phyloP scores from a whole-genome alignment of 2,888 invertebrate species.

The Chrysopilus asiliformis region DNA sequence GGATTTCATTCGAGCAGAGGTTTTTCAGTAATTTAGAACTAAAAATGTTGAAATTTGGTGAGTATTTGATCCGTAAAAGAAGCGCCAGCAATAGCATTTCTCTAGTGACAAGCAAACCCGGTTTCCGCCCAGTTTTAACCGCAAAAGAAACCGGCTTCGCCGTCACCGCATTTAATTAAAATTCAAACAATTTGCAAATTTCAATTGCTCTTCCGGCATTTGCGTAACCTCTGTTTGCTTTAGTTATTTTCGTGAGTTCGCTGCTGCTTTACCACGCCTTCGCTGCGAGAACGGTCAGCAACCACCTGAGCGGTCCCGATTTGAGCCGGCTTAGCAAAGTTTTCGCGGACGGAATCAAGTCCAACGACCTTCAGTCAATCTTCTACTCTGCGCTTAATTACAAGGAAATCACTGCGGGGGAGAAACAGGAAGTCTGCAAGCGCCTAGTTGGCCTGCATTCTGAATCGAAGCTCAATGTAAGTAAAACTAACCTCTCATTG shows the following conservation, averaged over 20 bases:
- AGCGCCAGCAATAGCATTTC: not conserved
- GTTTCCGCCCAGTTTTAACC: too few relatives aligned
- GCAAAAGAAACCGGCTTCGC: too few relatives aligned
- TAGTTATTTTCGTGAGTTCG: not conserved
- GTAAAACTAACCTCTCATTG: too few relatives aligned
- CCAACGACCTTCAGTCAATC: conserved; percentile 48
- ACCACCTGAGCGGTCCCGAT: conserved; percentile 27
- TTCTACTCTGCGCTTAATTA: conserved; percentile 65
- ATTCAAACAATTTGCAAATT: too few relatives aligned
- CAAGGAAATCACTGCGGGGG: conserved; percentile 47
- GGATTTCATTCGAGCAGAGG: too few relatives aligned
- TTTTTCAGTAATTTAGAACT: too few relatives aligned
- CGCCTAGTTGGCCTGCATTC: conserved; percentile 22
- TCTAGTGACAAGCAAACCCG: not conserved
- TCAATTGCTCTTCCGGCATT: too few relatives aligned
- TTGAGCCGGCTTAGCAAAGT: conserved; percentile 31
- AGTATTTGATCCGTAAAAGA: not conserved
- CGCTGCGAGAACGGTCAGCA: conserved; percentile 25
- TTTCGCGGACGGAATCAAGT: conserved; percentile 37
- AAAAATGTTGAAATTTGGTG: conserved; percentile 8
- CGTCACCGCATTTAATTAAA: too few relatives aligned
- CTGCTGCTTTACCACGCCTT: conserved; percentile 1
- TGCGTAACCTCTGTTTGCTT: too few relatives aligned
- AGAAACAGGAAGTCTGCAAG: conserved; percentile 41
- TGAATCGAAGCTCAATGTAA: conserved; percentile 39